Evolutionary conservation across 2,113 vertebrate genomes (phyloP).

Genomic region (Oryzias curvinotus): DNA sequence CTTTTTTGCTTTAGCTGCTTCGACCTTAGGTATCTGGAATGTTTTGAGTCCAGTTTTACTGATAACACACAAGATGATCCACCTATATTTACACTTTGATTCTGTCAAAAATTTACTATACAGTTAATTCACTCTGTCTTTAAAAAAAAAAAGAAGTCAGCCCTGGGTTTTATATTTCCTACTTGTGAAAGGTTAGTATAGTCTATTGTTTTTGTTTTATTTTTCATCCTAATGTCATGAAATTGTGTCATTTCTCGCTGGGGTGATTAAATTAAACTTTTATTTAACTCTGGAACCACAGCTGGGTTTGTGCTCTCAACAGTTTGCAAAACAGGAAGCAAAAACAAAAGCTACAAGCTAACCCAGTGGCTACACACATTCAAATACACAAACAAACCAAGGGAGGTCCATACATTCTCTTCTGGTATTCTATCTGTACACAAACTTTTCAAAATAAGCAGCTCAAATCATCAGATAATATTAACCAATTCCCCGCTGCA

Average conservation of each 20-base stretch:
- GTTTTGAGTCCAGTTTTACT: constrained; percentile 40
- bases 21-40: constrained; percentile 60
- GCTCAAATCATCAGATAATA: constrained; percentile 18
- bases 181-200: constrained; percentile 3
- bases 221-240: background rate
- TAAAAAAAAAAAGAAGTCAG: constrained; percentile 10
- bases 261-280: no score
- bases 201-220: constrained; percentile 8
- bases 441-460: constrained; percentile 29
- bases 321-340: background rate
- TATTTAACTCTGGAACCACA: no score
- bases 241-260: no score
- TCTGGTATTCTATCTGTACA: constrained; percentile 44
- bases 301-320: no score
- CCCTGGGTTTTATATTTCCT: constrained; percentile 22
- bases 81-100: constrained; percentile 20
- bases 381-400: background rate
- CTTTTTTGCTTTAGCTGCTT: background rate
- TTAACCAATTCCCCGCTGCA: constrained; percentile 12
- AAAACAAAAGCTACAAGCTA: background rate
- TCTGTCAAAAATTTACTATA: background rate
- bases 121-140: constrained; percentile 54
- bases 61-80: constrained; percentile 38
- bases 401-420: constrained; percentile 38
- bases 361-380: background rate